These are phyloP conservation scores for Dendroctonus ponderosae DNA, from an alignment of 1,140 invertebrate genomes.

Conservation along the genomic window DNA sequence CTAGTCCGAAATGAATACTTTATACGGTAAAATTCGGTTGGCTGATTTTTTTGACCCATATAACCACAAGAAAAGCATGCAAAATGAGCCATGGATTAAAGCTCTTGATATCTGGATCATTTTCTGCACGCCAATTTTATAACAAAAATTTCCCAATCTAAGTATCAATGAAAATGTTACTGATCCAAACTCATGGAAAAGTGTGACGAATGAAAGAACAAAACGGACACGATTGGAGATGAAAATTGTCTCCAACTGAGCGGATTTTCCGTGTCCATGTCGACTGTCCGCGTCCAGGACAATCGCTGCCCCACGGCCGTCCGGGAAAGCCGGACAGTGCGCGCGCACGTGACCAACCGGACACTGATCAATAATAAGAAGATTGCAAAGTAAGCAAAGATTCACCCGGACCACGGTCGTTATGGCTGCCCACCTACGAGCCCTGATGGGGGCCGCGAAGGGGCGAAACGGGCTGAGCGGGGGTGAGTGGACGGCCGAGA, in stretches of 20 bases:
- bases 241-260: too few species aligned
- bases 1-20: too few species aligned
- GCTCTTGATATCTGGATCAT: too few species aligned
- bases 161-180: neutral
- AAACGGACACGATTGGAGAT: too few species aligned
- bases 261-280: neutral
- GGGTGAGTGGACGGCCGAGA: conserved; percentile 24
- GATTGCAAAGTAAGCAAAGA: conserved; percentile 52
- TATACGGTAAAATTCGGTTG: too few species aligned
- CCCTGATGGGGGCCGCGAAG: conserved; percentile 5
- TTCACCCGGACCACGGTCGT: conserved; percentile 43
- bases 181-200: neutral
- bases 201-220: too few species aligned
- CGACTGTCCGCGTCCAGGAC: neutral
- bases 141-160: too few species aligned
- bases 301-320: conserved; percentile 28
- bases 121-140: too few species aligned
- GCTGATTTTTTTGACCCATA: too few species aligned
- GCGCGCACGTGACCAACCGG: conserved; percentile 47
- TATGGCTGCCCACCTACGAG: conserved; percentile 39
- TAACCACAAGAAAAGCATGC: too few species aligned
- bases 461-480: conserved; percentile 6
- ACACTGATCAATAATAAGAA: conserved; percentile 52
- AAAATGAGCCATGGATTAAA: too few species aligned
- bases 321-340: conserved; percentile 34